These are phyloP conservation scores for Nerophis lumbriciformis DNA, from an alignment of 2,113 vertebrate species.

Conservation along the genomic window DNA sequence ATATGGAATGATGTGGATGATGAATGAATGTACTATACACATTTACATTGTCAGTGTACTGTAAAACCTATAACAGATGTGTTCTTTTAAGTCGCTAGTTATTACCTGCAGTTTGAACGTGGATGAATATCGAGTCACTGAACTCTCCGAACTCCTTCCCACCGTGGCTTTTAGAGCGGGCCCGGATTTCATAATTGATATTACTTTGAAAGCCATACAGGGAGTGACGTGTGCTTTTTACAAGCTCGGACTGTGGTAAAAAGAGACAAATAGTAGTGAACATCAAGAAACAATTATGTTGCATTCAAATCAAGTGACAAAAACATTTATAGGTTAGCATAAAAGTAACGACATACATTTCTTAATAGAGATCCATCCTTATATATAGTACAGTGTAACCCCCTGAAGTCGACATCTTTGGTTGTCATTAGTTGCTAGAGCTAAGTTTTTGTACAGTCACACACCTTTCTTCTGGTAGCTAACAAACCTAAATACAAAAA, in stretches of 20 bases:
- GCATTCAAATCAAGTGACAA: neutral
- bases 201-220: slow-evolving; percentile 80
- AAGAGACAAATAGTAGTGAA: neutral
- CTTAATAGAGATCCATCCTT: no score
- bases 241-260: slow-evolving; percentile 67
- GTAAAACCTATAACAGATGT: no score
- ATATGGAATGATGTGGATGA: no score
- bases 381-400: neutral
- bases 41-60: neutral
- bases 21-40: no score
- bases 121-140: slow-evolving; percentile 77
- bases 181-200: slow-evolving; percentile 80
- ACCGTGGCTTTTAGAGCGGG: slow-evolving; percentile 75
- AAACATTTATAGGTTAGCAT: neutral
- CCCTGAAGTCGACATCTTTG: neutral
- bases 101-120: slow-evolving; percentile 62
- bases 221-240: slow-evolving; percentile 65
- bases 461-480: no score
- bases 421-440: no score
- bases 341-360: neutral
- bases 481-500: no score
- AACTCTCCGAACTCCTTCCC: slow-evolving; percentile 82
- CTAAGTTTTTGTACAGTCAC: no score
- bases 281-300: neutral
- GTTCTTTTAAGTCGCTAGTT: no score